Evolutionary conservation across 2,888 invertebrate genomes (phyloP), one percentile per base, ranked within the genome.

Genomic region (Chrysolina americana): DNA sequence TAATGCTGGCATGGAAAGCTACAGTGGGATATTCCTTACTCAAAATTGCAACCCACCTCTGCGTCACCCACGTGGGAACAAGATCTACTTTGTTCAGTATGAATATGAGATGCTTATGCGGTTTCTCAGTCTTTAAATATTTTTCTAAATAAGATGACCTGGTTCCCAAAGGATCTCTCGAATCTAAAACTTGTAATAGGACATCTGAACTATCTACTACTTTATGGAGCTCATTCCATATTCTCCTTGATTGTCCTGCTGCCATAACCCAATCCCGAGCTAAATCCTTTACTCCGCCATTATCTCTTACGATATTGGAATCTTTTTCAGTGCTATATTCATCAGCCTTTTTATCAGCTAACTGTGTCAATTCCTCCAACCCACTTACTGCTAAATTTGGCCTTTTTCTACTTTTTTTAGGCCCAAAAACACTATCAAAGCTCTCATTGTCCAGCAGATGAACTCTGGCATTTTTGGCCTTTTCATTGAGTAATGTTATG

Each of bases 211-310:
- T 98, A 88, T 99, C 99, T 70, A 99, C 93, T 41, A 99, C 99
- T 91, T 99, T 99, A 87, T 99, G 98, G 62, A 99, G 88, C 87
- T 99, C 99, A 89, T 97, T 98, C 99, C 99, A 99, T 84, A 99
- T 98, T 81, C 99, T 92, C 89, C 92, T 96, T 82, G 98, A 99
- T 89, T 98, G 97, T 0, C 99, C 98, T 36, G 98, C 98, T 68
- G 92, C 94, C 92, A 98, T 97, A 1, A 98, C 94, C 95, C 97
- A 97, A 87, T 99, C 99, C 77, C 96, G 92, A 64, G 94, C 93
- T 19, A 95, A 93, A 81, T 94, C 93, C 85, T 92, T 93, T 9
- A 95, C 92, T 36, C 97, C 97, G 83, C 82, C 93, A 82, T 96
- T 94, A 85, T 96, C 96, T 68, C 93, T 91, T 1, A 96, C 91